Evolutionary conservation across 2,888 invertebrate species (phyloP).

Genomic region (Aquatica leii): DNA sequence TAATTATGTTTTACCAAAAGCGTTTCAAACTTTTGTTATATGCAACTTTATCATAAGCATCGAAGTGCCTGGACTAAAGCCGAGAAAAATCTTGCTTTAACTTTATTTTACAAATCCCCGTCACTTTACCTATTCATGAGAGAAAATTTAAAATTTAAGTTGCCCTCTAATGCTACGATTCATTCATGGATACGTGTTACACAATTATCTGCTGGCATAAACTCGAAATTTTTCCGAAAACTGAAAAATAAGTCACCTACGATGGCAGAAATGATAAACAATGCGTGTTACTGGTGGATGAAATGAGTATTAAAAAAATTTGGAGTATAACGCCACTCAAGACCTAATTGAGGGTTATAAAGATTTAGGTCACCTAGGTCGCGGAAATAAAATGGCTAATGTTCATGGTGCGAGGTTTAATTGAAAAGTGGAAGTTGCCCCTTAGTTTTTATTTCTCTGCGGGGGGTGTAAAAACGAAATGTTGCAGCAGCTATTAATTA

Average conservation of each 20-base stretch:
- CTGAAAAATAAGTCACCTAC: neutral
- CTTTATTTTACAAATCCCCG: too few species aligned
- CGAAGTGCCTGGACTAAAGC: neutral
- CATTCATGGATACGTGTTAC: neutral
- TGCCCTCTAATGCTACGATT: too few species aligned
- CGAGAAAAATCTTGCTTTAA: neutral
- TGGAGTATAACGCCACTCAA: neutral
- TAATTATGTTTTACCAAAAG: neutral
- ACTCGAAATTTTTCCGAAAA: neutral
- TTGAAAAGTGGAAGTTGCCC: too few species aligned
- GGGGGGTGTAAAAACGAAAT: neutral
- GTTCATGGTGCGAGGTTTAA: constrained; percentile 1
- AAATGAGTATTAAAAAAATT: neutral
- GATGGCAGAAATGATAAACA: neutral
- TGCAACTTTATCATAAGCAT: neutral
- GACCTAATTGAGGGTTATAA: neutral
- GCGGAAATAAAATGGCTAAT: neutral
- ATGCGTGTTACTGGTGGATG: neutral
- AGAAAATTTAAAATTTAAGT: too few species aligned
- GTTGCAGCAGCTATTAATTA: neutral
- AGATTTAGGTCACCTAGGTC: neutral
- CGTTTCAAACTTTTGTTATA: neutral
- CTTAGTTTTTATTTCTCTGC: neutral
- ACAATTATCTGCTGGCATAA: neutral
- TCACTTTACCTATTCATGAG: neutral